phyloP scores from a whole-genome alignment of 2,113 vertebrate species.

The Tursiops truncatus region DNA sequence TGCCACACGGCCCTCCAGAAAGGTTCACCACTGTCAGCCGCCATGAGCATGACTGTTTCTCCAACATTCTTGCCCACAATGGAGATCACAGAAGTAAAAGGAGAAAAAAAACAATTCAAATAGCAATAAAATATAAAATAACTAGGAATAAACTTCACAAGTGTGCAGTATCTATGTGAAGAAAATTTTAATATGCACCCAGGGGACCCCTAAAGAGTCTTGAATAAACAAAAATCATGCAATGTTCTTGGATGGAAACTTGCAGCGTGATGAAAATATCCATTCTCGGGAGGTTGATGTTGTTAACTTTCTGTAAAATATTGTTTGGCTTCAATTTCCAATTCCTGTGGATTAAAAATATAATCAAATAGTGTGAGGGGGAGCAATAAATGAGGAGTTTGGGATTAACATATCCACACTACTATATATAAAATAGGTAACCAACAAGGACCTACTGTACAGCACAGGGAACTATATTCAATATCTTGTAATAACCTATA shows the following conservation, averaged over 20 bases:
- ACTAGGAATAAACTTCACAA: constrained; percentile 7
- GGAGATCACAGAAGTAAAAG: background rate
- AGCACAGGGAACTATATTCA: background rate
- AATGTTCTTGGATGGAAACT: background rate
- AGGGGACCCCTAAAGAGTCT: background rate
- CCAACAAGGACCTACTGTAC: background rate
- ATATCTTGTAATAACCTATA: background rate
- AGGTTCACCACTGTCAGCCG: accelerated
- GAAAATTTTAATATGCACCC: background rate
- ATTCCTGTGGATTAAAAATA: background rate
- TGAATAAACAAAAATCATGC: background rate
- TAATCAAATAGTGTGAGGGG: background rate
- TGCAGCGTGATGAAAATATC: background rate
- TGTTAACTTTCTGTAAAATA: background rate
- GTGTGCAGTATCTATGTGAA: background rate
- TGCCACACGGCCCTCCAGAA: background rate
- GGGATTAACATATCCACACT: background rate
- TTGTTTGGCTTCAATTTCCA: background rate
- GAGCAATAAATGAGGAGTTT: background rate
- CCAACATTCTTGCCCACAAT: background rate
- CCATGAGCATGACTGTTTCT: background rate
- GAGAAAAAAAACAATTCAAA: background rate
- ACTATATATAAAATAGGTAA: too few species aligned
- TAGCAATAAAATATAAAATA: background rate
- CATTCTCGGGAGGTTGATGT: background rate